phyloP scores from a whole-genome alignment of 2,888 invertebrate species.

The Candidula unifasciata region DNA sequence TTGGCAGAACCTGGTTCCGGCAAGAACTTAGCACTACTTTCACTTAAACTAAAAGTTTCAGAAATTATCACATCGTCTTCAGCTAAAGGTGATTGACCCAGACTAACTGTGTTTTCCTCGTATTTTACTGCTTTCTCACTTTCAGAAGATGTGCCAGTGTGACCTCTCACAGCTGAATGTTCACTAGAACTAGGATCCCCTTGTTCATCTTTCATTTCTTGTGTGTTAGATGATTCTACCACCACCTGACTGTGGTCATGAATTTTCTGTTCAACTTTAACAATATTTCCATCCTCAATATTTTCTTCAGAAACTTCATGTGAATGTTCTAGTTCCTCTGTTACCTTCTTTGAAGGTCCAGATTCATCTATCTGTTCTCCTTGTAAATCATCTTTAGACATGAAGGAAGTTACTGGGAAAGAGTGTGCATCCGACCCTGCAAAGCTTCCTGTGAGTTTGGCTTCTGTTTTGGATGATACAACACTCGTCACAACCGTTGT shows the following conservation, averaged over 20 bases:
- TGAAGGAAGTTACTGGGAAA: neutral
- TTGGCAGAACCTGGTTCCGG: neutral
- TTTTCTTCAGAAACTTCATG: no score
- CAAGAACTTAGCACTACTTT: slow-evolving; percentile 41
- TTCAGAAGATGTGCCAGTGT: neutral
- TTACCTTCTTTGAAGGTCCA: neutral
- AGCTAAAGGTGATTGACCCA: neutral
- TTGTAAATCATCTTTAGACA: no score
- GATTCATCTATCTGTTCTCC: neutral
- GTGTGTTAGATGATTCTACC: neutral
- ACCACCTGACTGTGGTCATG: neutral
- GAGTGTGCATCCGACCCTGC: neutral
- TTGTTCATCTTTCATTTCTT: neutral
- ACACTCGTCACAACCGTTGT: neutral
- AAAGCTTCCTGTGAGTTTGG: neutral
- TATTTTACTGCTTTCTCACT: neutral
- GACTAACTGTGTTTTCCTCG: neutral
- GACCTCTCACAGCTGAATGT: neutral
- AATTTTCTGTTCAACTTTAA: neutral
- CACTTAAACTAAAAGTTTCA: slow-evolving; percentile 41
- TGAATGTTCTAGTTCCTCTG: neutral
- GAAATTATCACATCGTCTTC: slow-evolving; percentile 43
- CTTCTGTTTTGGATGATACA: neutral
- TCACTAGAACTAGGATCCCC: no score
- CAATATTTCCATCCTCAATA: neutral